Evolutionary conservation across 2,113 vertebrate genomes (phyloP).

Genomic region (Eleginops maclovinus): DNA sequence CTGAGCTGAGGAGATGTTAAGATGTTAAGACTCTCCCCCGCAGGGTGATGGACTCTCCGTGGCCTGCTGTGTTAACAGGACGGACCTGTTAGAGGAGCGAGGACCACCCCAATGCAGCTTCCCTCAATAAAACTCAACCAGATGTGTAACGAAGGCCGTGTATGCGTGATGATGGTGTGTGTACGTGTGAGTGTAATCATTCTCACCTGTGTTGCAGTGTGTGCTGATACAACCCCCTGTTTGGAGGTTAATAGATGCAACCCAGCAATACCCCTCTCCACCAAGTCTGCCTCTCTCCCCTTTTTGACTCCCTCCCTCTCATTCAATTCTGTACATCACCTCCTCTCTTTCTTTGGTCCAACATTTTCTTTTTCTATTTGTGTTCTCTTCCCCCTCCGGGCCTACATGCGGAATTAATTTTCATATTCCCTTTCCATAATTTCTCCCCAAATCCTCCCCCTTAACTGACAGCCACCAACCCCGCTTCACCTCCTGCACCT

Average conservation of each 20-base stretch:
- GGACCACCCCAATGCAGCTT: conserved; percentile 81
- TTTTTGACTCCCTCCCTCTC: conserved; percentile 7
- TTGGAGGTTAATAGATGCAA: conserved; percentile 68
- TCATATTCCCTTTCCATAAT: conserved; percentile 56
- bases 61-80: conserved; percentile 78
- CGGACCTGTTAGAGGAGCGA: conserved; percentile 71
- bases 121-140: conserved; percentile 81
- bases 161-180: conserved; percentile 62
- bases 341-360: conserved; percentile 50
- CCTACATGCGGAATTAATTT: conserved; percentile 82
- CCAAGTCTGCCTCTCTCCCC: conserved; percentile 26
- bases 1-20: conserved; percentile 36
- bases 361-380: conserved; percentile 57
- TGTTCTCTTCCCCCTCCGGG: conserved; percentile 44
- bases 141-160: conserved; percentile 83
- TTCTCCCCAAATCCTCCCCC: conserved; percentile 46
- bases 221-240: conserved; percentile 66
- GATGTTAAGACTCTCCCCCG: conserved; percentile 42
- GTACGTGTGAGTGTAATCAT: conserved; percentile 75
- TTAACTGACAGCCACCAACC: conserved; percentile 33
- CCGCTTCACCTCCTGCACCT: conserved; percentile 16
- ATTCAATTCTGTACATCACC: conserved; percentile 29
- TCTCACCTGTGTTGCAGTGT: conserved; percentile 78
- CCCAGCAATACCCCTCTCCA: conserved; percentile 14
- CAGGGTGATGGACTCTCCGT: conserved; percentile 43